Percentiles rank a stretch among this genome's conserved stretches.
These are phyloP conservation scores for Pocillopora verrucosa DNA, from an alignment of 64 coral and sea anemone genomes.

Conservation along the genomic window DNA sequence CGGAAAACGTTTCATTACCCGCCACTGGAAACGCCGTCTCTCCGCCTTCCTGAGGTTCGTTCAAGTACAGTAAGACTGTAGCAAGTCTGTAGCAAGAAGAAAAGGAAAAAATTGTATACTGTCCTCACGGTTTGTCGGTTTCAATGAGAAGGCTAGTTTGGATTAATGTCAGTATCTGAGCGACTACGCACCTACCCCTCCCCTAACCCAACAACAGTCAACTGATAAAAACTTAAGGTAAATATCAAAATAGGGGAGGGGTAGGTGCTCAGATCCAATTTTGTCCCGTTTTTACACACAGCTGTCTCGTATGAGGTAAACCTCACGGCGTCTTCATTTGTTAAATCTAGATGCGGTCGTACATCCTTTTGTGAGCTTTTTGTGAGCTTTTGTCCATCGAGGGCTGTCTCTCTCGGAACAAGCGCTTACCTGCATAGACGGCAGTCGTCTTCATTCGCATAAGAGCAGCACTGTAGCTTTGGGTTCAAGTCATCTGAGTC, in stretches of 20 bases:
- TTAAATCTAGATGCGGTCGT: no score
- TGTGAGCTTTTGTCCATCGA: background rate
- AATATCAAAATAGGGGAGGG: no score
- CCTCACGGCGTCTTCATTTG: no score
- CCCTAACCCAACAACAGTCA: no score
- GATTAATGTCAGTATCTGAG: no score
- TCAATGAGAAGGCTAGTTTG: no score
- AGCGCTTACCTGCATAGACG: constrained; percentile 67
- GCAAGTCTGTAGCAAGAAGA: constrained; percentile 42
- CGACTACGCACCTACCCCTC: no score
- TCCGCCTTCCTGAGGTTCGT: constrained; percentile 73
- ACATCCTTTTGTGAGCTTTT: background rate
- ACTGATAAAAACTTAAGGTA: no score
- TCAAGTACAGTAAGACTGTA: constrained; percentile 78
- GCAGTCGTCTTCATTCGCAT: constrained; percentile 64
- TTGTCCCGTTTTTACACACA: no score
- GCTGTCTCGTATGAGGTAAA: no score
- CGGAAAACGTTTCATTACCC: constrained; percentile 74
- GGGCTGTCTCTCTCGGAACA: background rate
- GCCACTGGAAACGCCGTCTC: constrained; percentile 87
- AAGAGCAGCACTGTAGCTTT: constrained; percentile 65
- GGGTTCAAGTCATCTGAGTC: constrained; percentile 83
- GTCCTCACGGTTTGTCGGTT: background rate
- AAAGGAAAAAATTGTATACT: background rate
- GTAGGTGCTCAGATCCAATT: no score